Conservation (phyloP, 2,113 vertebrate genomes). For the Tachycineta bicolor region DNA sequence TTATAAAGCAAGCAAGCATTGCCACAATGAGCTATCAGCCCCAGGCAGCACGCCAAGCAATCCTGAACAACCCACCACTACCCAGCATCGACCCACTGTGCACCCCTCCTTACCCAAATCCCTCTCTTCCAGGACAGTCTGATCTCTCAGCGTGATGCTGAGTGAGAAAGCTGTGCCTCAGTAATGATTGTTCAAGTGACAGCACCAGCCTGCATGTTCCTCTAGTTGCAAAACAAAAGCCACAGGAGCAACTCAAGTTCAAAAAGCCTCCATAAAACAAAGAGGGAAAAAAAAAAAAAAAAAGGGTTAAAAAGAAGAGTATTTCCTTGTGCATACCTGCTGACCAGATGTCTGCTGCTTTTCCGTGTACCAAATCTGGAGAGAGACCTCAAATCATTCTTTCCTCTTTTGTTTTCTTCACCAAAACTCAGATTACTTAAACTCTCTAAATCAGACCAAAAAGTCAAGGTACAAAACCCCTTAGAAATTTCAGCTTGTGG, state of each 20-base stretch:
- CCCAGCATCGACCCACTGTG: rapidly evolving
- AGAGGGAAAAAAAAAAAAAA: rapidly evolving
- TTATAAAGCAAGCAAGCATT: background rate
- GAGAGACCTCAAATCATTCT: background rate
- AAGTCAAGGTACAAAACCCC: background rate
- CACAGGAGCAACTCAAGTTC: background rate
- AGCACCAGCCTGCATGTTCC: background rate
- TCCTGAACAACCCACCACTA: background rate
- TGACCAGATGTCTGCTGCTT: background rate
- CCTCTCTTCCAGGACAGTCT: background rate
- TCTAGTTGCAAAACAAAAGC: background rate
- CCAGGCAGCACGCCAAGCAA: background rate
- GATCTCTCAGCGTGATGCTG: rapidly evolving
- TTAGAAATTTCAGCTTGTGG: background rate
- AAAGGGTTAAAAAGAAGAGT: background rate
- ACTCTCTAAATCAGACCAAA: background rate
- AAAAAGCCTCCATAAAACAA: background rate
- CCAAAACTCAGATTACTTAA: background rate
- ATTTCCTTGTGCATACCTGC: background rate
- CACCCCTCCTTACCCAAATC: background rate
- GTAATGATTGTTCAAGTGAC: background rate
- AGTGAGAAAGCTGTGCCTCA: background rate
- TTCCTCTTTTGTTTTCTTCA: background rate
- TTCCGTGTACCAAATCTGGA: rapidly evolving
- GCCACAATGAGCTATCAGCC: rapidly evolving